Conservation (phyloP, 2,797 vertebrate species). For the Melanotaenia boesemani region DNA sequence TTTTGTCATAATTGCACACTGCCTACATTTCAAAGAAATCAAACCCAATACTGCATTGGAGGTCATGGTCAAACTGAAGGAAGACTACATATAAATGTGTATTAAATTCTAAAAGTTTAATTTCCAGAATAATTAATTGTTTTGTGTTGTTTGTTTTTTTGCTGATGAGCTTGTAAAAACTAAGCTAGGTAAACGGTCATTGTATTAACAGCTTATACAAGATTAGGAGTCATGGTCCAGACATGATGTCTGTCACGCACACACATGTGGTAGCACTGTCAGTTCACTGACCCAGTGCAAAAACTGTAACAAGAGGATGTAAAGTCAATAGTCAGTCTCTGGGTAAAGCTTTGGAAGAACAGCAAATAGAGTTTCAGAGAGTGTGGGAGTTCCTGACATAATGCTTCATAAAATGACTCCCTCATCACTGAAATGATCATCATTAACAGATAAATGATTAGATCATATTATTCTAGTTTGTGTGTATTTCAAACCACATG, state of each 20-base stretch:
- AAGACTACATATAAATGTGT: not conserved
- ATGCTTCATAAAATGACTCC: not conserved
- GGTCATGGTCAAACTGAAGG: not conserved
- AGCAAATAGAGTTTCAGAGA: conserved; percentile 5
- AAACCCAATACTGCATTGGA: not conserved
- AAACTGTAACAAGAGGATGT: conserved; percentile 22
- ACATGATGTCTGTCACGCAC: conserved; percentile 29
- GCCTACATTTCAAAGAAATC: not conserved
- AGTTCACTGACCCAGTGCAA: conserved; percentile 56
- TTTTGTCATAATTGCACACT: not conserved
- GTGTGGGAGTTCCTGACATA: not conserved
- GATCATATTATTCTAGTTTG: not conserved
- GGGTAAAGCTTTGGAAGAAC: conserved; percentile 10
- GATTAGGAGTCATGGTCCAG: conserved; percentile 55
- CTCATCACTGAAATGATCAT: not conserved
- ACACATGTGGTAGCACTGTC: conserved; percentile 2
- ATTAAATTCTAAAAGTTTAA: conserved; percentile 2
- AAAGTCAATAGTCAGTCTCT: conserved; percentile 30
- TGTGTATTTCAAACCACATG: conserved; percentile 1
- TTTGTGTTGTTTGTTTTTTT: not conserved
- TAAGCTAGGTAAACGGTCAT: conserved; percentile 22
- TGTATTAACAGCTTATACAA: conserved; percentile 49
- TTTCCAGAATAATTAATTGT: not conserved
- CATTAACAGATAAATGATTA: not conserved
- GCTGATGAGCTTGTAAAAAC: conserved; percentile 39